Base-by-base conservation (phyloP, 2,113 vertebrate genomes). In the Asarcornis scutulata region DNA sequence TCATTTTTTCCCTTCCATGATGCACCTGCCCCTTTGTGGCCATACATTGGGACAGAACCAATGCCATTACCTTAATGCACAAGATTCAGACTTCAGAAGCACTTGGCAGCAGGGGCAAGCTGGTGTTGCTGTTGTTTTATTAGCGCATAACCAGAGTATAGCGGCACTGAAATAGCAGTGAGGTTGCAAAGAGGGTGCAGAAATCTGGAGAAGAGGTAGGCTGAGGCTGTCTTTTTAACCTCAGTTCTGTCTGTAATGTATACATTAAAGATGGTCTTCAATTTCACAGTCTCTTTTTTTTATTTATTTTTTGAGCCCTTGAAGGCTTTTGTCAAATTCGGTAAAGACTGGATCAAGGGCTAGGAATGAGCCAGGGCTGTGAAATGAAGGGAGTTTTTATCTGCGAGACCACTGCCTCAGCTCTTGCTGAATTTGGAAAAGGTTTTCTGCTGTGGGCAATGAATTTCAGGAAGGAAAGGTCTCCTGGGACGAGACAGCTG, bases 11-110 rank as follows among this genome's bases (percentile, higher is more conserved):
- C 56, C 68, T 84, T 42, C 9, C 23, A 46, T 88, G 92, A 93
- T 84, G 93, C 84, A 68, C 38, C 67, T 66, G 44, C 73, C n/a
- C 15, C 63, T 91, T 94, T 87, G 67, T n/a, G 77, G 72, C 86
- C 46, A 56, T 20, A 13, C 59, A 15, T 63, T 81, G 73, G 91
- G 82, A 73, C 73, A 79, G 90, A 68, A 32, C 52, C 60, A 63
- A 56, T 17, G 6, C 26, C 22, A 11, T 76, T 75, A 13, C 32
- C 34, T 93, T 67, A 38, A 76, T 17, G 26, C 42, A 68, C 23
- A 32, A 1, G 7, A 5, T 22, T 44, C 58, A 86, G 66, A 27
- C 31, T 64, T 88, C 86, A 55, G 60, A 83, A 75, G 38, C 31
- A 4, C n/a, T 52, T 84, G 50, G 34, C 3, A 6, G 27, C 1